phyloP scores from a whole-genome alignment of 1,140 invertebrate genomes.

The Heliconius nattereri region DNA sequence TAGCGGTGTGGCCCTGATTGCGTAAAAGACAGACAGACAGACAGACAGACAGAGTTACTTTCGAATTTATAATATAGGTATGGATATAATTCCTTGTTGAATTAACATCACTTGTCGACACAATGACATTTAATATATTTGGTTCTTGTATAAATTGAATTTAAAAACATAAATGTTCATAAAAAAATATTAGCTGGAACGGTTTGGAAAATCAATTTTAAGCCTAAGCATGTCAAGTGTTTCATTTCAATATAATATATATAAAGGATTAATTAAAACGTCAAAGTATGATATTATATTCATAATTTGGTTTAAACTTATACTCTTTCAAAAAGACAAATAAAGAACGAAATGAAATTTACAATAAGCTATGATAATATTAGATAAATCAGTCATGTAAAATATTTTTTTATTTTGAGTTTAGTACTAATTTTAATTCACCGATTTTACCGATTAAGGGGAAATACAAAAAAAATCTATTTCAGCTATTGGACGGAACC shows the following conservation, averaged over 20 bases:
- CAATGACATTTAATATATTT: too few relatives aligned
- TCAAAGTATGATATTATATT: background rate
- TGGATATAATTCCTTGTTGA: too few relatives aligned
- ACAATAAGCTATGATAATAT: background rate
- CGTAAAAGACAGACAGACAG: too few relatives aligned
- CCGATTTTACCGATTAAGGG: too few relatives aligned
- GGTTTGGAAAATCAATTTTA: background rate
- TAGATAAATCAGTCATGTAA: too few relatives aligned
- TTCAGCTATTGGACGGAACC: background rate
- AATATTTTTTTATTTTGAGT: too few relatives aligned
- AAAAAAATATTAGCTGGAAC: background rate
- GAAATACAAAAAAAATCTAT: background rate
- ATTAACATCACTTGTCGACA: too few relatives aligned
- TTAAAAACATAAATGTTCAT: background rate
- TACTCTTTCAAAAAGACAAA: background rate
- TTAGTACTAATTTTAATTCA: too few relatives aligned
- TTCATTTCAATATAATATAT: background rate
- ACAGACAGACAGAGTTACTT: too few relatives aligned
- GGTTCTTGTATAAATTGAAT: background rate
- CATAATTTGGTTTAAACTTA: background rate
- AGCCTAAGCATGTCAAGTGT: background rate
- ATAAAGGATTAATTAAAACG: background rate
- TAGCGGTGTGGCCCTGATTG: too few relatives aligned
- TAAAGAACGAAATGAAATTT: background rate
- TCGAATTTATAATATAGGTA: too few relatives aligned